phyloP scores from a whole-genome alignment of 1,140 invertebrate species.

The Muscidifurax raptorellus region DNA sequence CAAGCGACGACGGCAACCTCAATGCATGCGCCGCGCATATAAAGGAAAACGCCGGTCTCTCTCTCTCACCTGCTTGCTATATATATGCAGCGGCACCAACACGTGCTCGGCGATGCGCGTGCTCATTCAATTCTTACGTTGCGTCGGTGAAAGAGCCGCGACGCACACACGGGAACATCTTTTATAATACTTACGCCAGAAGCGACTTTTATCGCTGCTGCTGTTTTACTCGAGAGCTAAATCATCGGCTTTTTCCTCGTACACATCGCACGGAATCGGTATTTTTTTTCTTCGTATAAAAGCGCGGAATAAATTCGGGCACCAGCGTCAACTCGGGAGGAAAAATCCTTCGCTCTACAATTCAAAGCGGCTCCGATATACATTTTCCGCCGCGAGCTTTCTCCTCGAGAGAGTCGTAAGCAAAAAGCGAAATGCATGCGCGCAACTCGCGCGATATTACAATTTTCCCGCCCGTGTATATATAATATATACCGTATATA shows the following conservation, averaged over 20 bases:
- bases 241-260: background rate
- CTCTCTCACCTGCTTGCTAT: background rate
- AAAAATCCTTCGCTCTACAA: background rate
- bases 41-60: background rate
- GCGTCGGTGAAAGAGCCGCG: too few species aligned
- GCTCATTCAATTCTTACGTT: constrained; percentile 12
- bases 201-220: background rate
- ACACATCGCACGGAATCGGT: background rate
- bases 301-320: background rate
- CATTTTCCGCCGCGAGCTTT: background rate
- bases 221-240: background rate
- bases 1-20: background rate
- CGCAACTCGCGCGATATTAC: background rate
- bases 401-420: too few species aligned
- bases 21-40: too few species aligned
- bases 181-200: background rate
- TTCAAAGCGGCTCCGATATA: background rate
- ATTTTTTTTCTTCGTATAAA: background rate
- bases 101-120: background rate
- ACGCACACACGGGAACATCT: background rate
- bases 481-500: background rate
- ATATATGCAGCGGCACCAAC: background rate
- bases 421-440: background rate
- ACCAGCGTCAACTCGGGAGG: background rate
- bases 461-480: background rate